These are phyloP conservation scores for Malurus splendens DNA, from an alignment of 2,797 vertebrate species.

Conservation along the genomic window DNA sequence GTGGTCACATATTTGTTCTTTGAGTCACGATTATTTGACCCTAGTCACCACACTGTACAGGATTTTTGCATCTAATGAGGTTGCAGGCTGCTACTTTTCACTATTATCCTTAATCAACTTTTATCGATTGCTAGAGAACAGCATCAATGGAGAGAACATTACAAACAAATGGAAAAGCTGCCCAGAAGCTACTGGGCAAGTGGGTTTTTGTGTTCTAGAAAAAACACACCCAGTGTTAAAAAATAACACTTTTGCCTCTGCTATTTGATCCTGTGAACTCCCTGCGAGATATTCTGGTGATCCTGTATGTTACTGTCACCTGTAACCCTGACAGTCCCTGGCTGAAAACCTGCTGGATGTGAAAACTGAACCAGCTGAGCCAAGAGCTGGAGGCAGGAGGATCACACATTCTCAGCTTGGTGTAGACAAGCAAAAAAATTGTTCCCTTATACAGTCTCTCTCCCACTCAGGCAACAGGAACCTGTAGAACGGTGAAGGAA, in stretches of 20 bases:
- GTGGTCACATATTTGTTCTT: neutral
- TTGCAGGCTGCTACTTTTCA: slow-evolving; percentile 35
- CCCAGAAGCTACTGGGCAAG: neutral
- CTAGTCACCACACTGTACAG: neutral
- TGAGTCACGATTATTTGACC: neutral
- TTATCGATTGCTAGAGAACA: neutral
- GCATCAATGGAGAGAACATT: neutral
- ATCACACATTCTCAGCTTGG: neutral
- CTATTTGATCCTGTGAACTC: neutral
- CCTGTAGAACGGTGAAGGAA: neutral
- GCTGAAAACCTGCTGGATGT: neutral
- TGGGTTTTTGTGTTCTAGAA: neutral
- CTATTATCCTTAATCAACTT: slow-evolving; percentile 18
- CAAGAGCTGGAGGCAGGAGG: neutral
- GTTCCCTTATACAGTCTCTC: neutral
- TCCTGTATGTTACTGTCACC: accelerated
- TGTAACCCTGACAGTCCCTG: neutral
- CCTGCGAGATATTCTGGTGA: neutral
- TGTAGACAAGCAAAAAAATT: neutral
- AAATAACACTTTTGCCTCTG: neutral
- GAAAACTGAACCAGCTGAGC: neutral
- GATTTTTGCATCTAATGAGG: slow-evolving; percentile 22
- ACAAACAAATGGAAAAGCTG: slow-evolving; percentile 28
- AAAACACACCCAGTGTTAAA: neutral
- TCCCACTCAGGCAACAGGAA: neutral